Percentiles rank a stretch among this genome's conserved stretches.
phyloP scores from a whole-genome alignment of 2,797 vertebrate genomes.

The Oryzias sinensis region DNA sequence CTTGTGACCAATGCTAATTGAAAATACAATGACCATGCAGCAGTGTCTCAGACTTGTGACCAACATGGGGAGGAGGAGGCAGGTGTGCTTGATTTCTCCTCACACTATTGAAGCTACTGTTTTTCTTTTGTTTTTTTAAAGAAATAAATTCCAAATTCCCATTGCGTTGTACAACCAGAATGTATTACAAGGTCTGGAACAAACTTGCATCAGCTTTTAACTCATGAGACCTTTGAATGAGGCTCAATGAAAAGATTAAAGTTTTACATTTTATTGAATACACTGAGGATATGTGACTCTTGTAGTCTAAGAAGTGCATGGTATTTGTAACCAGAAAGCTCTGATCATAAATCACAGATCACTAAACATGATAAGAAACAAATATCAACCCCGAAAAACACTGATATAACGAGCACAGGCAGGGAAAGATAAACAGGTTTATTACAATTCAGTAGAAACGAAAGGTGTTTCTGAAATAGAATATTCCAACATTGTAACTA shows the following conservation, averaged over 20 bases:
- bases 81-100: no score
- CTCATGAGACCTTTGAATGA: slow-evolving; percentile 28
- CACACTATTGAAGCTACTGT: neutral
- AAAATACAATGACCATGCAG: no score
- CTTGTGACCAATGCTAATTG: no score
- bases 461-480: no score
- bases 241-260: slow-evolving; percentile 28
- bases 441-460: no score
- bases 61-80: no score
- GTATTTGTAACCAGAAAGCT: slow-evolving; percentile 8
- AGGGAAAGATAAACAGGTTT: no score
- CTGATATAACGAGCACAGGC: neutral
- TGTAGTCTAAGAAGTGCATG: slow-evolving; percentile 6
- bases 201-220: slow-evolving; percentile 22
- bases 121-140: neutral
- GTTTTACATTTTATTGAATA: slow-evolving; percentile 32
- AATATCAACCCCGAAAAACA: slow-evolving; percentile 19
- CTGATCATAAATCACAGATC: slow-evolving; percentile 31
- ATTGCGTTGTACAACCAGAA: slow-evolving; percentile 23
- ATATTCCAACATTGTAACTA: no score
- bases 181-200: slow-evolving; percentile 28
- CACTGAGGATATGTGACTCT: slow-evolving; percentile 5
- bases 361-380: neutral
- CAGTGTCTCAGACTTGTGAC: no score
- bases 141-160: slow-evolving; percentile 18